Percentiles rank a stretch among this genome's conserved stretches.
phyloP scores from a whole-genome alignment of 2,888 invertebrate species.

The Caprella mutica region DNA sequence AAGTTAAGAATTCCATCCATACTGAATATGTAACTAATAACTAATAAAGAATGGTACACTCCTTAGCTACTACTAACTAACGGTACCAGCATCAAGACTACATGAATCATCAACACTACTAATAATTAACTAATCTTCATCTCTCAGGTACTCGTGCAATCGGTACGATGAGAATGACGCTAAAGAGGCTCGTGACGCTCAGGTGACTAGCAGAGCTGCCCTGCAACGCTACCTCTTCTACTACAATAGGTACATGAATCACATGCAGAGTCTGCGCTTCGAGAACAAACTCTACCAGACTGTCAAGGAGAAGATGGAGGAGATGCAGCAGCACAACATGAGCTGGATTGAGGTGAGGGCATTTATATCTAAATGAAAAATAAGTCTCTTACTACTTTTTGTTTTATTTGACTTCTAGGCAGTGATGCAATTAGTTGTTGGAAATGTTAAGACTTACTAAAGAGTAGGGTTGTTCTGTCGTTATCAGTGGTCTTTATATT shows the following conservation, averaged over 20 bases:
- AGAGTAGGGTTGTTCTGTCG: neutral
- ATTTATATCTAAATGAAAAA: neutral
- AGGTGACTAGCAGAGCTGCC: constrained; percentile 84
- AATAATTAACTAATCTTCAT: too few species aligned
- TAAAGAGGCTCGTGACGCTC: constrained; percentile 88
- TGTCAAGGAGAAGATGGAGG: constrained; percentile 96
- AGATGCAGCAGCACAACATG: constrained; percentile 99
- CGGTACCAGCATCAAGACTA: too few species aligned
- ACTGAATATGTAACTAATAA: too few species aligned
- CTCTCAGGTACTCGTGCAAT: constrained; percentile 89
- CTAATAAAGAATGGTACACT: too few species aligned
- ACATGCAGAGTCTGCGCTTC: constrained; percentile 95
- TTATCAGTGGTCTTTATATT: too few species aligned
- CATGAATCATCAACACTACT: too few species aligned
- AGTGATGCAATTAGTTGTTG: neutral
- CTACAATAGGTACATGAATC: constrained; percentile 98
- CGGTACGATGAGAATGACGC: constrained; percentile 95
- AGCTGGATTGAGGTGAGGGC: constrained; percentile 89
- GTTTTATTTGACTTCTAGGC: neutral
- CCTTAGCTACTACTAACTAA: too few species aligned
- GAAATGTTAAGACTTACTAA: neutral
- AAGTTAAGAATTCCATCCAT: too few species aligned
- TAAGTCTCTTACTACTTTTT: neutral
- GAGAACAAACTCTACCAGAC: constrained; percentile 93
- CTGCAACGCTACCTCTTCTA: constrained; percentile 95